phyloP scores from a whole-genome alignment of 1,140 invertebrate genomes.

The Neodiprion pinetum region DNA sequence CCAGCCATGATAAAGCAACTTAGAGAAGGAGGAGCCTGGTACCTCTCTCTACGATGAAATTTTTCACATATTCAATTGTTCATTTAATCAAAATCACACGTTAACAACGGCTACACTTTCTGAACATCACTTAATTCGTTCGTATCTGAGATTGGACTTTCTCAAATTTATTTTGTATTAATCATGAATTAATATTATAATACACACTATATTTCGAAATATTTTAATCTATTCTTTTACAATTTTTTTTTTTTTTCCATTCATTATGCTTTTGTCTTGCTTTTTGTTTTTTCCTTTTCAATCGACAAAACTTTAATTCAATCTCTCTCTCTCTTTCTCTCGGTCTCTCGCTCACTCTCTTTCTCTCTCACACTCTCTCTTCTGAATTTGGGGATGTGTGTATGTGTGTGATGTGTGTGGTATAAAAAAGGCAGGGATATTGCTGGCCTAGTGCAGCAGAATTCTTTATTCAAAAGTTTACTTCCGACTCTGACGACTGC shows the following conservation, averaged over 20 bases:
- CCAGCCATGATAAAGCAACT: too few species aligned
- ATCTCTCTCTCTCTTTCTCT: background rate
- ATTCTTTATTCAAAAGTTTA: conserved; percentile 13
- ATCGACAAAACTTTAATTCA: conserved; percentile 3
- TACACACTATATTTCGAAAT: background rate
- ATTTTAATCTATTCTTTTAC: background rate
- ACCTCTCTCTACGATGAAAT: background rate
- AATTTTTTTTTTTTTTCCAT: background rate
- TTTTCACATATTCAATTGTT: background rate
- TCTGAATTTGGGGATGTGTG: too few species aligned
- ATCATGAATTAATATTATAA: background rate
- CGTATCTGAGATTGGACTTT: background rate
- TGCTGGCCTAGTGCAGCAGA: background rate
- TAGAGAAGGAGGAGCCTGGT: background rate
- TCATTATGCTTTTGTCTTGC: background rate
- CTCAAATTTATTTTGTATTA: background rate
- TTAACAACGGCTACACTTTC: conserved; percentile 2
- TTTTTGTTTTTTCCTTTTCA: background rate
- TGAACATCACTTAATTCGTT: conserved; percentile 4
- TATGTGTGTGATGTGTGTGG: background rate
- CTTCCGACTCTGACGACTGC: conserved; percentile 28
- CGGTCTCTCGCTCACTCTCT: background rate
- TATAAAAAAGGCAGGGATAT: conserved; percentile 7
- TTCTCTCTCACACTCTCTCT: background rate
- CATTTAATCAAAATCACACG: background rate